phyloP scores from a whole-genome alignment of 1,140 invertebrate species.

The Scaptodrosophila lebanonensis region DNA sequence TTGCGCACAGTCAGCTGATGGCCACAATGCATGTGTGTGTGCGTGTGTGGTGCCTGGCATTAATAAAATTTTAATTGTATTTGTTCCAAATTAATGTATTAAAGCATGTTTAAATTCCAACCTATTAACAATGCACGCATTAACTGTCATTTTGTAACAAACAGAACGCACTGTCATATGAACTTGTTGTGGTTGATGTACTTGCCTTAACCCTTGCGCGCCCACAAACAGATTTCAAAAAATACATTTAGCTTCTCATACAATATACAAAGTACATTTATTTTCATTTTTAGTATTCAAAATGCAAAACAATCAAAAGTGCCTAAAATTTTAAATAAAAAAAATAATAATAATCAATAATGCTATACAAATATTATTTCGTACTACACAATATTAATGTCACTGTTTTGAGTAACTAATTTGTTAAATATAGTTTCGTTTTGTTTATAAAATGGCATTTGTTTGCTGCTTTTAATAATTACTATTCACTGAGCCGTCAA shows the following conservation, averaged over 20 bases:
- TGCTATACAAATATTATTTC: slow-evolving; percentile 73
- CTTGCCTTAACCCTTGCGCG: slow-evolving; percentile 14
- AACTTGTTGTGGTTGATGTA: neutral
- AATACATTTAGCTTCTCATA: neutral
- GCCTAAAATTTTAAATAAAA: slow-evolving; percentile 52
- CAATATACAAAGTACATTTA: neutral
- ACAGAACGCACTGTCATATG: too few species aligned
- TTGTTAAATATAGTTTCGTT: slow-evolving; percentile 50
- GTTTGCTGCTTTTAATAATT: slow-evolving; percentile 54
- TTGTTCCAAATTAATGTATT: neutral
- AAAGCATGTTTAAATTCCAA: too few species aligned
- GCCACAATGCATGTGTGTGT: slow-evolving; percentile 17
- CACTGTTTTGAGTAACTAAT: slow-evolving; percentile 70
- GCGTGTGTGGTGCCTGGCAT: neutral
- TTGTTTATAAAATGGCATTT: slow-evolving; percentile 55
- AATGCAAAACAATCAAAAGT: slow-evolving; percentile 55
- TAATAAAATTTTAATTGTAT: slow-evolving; percentile 15
- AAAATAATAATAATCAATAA: slow-evolving; percentile 65
- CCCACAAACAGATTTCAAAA: neutral
- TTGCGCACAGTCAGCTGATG: slow-evolving; percentile 38
- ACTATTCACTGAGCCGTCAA: slow-evolving; percentile 70
- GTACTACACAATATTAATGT: slow-evolving; percentile 72
- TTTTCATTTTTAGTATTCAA: slow-evolving; percentile 19
- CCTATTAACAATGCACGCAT: too few species aligned
- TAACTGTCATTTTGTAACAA: slow-evolving; percentile 24